Evolutionary conservation across 2,797 vertebrate species (phyloP), one percentile per base, ranked within the genome.

Genomic region (Aythya fuligula): DNA sequence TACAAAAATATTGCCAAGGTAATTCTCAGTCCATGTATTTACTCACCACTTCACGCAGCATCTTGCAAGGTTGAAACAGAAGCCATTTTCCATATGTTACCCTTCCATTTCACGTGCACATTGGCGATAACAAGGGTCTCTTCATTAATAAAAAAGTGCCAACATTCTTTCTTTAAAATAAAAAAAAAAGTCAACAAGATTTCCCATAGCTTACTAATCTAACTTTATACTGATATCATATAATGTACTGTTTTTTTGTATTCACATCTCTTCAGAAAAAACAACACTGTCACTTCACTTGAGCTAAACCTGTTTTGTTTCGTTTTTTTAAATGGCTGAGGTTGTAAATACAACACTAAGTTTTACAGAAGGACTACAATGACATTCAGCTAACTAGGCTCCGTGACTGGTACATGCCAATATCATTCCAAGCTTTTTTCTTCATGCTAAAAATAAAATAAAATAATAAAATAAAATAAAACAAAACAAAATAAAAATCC

Each of bases 21-120:
- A 77, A 38, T 9, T 89, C 41, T n/a, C 57, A 92, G 54, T 38
- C 34, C 41, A 66, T 1, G 0, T 9, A 39, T 25, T 47, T 64
- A 96, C 96, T 97, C 87, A 97, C 97, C 91, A 65, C 34, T 79
- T 94, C 76, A 70, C 34, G 75, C 67, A 95, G 82, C 73, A 75
- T 82, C 73, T 87, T 75, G 73, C 51, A 93, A 91, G 32, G 80
- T 5, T 94, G 79, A 87, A 96, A 85, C 11, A 65, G 47, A 93
- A 93, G 66, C 7, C 49, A 22, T 73, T 94, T 92, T 82, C 84
- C n/a, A 58, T 80, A 30, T 41, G 70, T 47, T 79, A 53, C 67
- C 72, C 79, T 92, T 92, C 94, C 96, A 95, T 95, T 92, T 87
- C 92, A 89, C 2, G 15, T 73, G 32, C 27, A 72, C 61, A 53